These are phyloP conservation scores for Aspidiotus destructor DNA, from an alignment of 2,888 invertebrate genomes.

Conservation along the genomic window DNA sequence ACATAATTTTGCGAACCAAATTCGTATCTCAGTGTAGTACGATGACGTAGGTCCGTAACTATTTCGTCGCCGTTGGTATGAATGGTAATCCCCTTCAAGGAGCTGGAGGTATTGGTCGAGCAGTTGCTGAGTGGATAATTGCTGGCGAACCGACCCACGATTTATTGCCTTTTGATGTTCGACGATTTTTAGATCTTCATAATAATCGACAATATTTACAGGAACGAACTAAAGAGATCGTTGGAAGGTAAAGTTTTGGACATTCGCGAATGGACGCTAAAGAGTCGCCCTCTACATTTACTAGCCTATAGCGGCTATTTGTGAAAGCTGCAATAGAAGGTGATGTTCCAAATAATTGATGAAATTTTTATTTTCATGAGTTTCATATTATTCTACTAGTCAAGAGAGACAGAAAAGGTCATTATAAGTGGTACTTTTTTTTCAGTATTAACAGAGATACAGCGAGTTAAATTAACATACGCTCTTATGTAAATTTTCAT, in stretches of 20 bases:
- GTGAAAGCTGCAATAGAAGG: constrained; percentile 2
- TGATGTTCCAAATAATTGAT: too few relatives aligned
- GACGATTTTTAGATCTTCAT: constrained; percentile 56
- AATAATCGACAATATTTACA: constrained; percentile 53
- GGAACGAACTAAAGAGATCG: constrained; percentile 55
- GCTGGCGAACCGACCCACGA: constrained; percentile 54
- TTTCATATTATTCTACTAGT: too few relatives aligned
- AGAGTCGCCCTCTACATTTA: too few relatives aligned
- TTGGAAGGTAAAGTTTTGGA: constrained; percentile 46
- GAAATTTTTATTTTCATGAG: too few relatives aligned
- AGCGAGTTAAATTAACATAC: too few relatives aligned
- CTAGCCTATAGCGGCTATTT: background rate
- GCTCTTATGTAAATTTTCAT: too few relatives aligned
- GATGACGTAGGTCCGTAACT: constrained; percentile 50
- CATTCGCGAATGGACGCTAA: too few relatives aligned
- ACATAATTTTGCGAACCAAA: background rate
- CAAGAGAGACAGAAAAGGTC: too few relatives aligned
- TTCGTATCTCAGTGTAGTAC: background rate
- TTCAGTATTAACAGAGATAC: too few relatives aligned
- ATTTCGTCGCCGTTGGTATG: constrained; percentile 64
- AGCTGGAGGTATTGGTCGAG: constrained; percentile 60
- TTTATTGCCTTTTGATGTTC: constrained; percentile 54
- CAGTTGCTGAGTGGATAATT: constrained; percentile 59
- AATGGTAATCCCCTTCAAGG: constrained; percentile 59
- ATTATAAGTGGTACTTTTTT: too few relatives aligned